Percentiles rank a stretch among this genome's conserved stretches.
phyloP scores from a whole-genome alignment of 2,888 invertebrate genomes.

The Gryllus longicercus region DNA sequence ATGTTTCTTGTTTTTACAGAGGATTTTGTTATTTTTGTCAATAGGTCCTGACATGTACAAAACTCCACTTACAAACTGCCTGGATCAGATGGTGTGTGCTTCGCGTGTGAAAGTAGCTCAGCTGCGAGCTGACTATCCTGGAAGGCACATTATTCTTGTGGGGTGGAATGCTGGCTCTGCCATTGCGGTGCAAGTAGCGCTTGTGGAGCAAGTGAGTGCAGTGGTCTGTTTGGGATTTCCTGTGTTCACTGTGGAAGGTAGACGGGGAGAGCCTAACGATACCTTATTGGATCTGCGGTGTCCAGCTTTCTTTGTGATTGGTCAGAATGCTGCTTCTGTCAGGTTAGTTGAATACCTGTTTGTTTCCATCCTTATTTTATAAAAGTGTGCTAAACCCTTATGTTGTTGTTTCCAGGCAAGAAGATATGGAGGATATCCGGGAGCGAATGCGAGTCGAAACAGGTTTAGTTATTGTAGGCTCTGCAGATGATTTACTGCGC shows the following conservation, averaged over 20 bases:
- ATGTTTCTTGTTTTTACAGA: no score
- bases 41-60: constrained; percentile 21
- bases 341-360: constrained; percentile 47
- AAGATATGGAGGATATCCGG: constrained; percentile 73
- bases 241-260: constrained; percentile 66
- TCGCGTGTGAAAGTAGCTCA: constrained; percentile 67
- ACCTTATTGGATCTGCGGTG: constrained; percentile 66
- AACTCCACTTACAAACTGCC: constrained; percentile 52
- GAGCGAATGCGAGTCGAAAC: constrained; percentile 74
- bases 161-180: constrained; percentile 76
- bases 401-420: constrained; percentile 52
- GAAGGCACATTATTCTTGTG: constrained; percentile 68
- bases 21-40: no score
- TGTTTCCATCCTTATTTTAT: no score
- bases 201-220: constrained; percentile 55
- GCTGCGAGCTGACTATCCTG: constrained; percentile 62
- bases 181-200: constrained; percentile 61
- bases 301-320: constrained; percentile 74
- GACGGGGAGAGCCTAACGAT: constrained; percentile 73
- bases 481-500: constrained; percentile 71
- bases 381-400: neutral
- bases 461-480: constrained; percentile 71
- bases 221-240: constrained; percentile 78
- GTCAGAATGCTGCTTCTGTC: constrained; percentile 65
- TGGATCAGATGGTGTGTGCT: constrained; percentile 62